phyloP scores from a whole-genome alignment of 1,140 invertebrate genomes.

The Sinella curviseta region DNA sequence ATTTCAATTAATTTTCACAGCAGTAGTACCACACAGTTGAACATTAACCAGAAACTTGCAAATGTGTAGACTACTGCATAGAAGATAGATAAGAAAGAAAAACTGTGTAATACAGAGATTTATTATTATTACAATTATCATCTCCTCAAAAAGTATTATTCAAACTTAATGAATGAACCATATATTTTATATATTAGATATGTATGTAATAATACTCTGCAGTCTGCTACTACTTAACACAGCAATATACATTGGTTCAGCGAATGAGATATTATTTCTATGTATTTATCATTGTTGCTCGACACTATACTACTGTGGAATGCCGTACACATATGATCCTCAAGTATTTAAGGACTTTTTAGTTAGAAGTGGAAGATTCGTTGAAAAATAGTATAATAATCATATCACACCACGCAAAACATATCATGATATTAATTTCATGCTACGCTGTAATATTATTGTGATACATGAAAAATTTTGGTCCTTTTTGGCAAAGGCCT shows the following conservation, averaged over 20 bases:
- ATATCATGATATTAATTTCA: too few species aligned
- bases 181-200: background rate
- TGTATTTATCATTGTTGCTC: conserved; percentile 14
- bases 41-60: background rate
- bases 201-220: background rate
- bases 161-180: background rate
- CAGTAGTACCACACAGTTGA: background rate
- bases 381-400: too few species aligned
- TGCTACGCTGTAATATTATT: background rate
- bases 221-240: background rate
- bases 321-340: too few species aligned
- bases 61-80: background rate
- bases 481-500: background rate
- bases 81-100: background rate
- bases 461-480: conserved; percentile 18
- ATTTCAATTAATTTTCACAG: conserved; percentile 15
- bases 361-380: too few species aligned
- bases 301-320: too few species aligned
- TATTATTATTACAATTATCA: too few species aligned
- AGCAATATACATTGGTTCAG: background rate
- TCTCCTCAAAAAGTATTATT: too few species aligned
- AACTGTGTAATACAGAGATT: conserved; percentile 5
- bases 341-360: too few species aligned
- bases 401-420: too few species aligned
- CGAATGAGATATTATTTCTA: conserved; percentile 1